Conservation (phyloP, 2,113 vertebrate genomes). For the Siniperca chuatsi region DNA sequence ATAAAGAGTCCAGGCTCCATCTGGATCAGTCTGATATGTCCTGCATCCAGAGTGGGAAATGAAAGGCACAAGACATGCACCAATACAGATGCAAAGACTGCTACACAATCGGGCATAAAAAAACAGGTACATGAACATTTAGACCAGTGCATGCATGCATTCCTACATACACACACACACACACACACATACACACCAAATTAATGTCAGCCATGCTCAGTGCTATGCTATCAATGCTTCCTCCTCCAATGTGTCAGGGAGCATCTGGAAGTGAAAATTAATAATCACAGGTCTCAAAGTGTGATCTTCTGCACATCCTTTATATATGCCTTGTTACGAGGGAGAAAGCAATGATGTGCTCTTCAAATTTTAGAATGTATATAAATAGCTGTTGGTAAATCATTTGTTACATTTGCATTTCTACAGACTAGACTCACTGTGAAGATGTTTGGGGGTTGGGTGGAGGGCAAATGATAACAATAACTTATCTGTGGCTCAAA, state of each 20-base stretch:
- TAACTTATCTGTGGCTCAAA: background rate
- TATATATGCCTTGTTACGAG: slow-evolving; percentile 62
- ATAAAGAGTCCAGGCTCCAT: slow-evolving; percentile 31
- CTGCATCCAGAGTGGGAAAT: background rate
- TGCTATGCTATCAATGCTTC: background rate
- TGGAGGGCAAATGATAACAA: background rate
- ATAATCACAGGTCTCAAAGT: slow-evolving; percentile 72
- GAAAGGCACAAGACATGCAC: background rate
- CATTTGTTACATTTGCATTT: slow-evolving; percentile 16
- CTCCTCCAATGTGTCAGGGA: slow-evolving; percentile 50
- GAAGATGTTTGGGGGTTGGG: background rate
- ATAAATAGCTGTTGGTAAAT: slow-evolving; percentile 40
- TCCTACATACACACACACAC: background rate
- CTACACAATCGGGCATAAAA: background rate
- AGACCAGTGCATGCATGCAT: background rate
- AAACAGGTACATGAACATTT: background rate
- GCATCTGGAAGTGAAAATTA: slow-evolving; percentile 71
- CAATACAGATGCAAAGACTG: background rate
- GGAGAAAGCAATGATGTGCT: slow-evolving; percentile 33
- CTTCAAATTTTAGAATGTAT: slow-evolving; percentile 54
- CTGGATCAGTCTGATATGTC: background rate
- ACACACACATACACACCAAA: background rate
- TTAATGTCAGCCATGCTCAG: background rate
- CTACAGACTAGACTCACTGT: background rate
- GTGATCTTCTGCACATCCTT: slow-evolving; percentile 70